Base-by-base conservation (phyloP, 2,888 invertebrate species). In the Tinea semifulvella region DNA sequence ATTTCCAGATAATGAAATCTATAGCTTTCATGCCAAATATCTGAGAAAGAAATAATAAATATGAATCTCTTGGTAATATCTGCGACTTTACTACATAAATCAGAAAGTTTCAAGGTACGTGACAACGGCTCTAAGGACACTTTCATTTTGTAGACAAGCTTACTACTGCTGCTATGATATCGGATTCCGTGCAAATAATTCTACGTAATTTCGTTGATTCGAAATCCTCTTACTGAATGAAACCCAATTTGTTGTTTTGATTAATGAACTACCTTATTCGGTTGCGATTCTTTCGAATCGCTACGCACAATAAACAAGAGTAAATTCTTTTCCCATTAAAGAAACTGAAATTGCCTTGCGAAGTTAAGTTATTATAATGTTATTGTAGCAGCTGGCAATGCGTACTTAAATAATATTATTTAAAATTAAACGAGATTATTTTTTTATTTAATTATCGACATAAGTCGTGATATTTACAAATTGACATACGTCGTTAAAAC, bases 291-390 rank as follows among this genome's bases (percentile, higher is more conserved):
- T 40, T 20, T 22, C 2, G 4, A 20, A 39, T 56, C 62, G 63
- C 61, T 54, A 46, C 47, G 44, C 50, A 45, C 53, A 57, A 60
- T 68, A 61, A 68, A 65, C 61, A 58, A 57, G 52, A 54, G 58
- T 55, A 57, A 64, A 71, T 71, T 65, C 69, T 56, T 63, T 63
- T 59, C 50, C 68, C 64, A 64, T 63, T 64, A 57, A 55, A 52
- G 60, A 49, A 19, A 56, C 47, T 46, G 50, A 48, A 57, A 61
- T 57, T 56, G 53, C 57, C 53, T 60, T 53, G 54, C 55, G 66
- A 65, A 69, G 70, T 72, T 69, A 73, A 73, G 72, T 74, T 68
- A 72, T 73, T 73, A 71, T 63, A 64, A 58, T 58, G 58, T 62
- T 65, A 63, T 63, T 63, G 61, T 63, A 57, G 58, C 56, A 58